Evolutionary conservation across 2,888 invertebrate genomes (phyloP).

Genomic region (Cataglyphis albicans): DNA sequence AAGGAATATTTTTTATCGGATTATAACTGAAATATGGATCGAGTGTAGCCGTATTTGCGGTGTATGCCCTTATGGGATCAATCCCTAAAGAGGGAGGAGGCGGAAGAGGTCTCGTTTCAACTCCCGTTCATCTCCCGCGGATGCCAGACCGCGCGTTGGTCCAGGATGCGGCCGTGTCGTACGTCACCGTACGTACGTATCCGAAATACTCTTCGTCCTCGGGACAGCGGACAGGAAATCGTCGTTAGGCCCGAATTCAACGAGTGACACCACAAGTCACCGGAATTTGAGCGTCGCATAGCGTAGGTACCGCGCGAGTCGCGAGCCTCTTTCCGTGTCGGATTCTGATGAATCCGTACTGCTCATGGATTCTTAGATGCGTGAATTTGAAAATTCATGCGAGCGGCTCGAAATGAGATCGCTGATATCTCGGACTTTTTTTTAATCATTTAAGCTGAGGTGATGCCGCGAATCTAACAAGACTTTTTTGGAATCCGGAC

Average conservation of each 20-base stretch:
- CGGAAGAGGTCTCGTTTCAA: slow-evolving; percentile 19
- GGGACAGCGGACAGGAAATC: slow-evolving; percentile 68
- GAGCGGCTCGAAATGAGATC: not conserved
- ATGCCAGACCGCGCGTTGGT: slow-evolving; percentile 27
- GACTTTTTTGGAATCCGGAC: not conserved
- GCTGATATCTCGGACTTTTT: not conserved
- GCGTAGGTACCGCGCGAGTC: slow-evolving; percentile 75
- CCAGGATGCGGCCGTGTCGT: slow-evolving; percentile 15
- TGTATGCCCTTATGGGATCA: slow-evolving; percentile 1
- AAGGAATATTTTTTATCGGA: not conserved
- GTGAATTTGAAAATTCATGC: slow-evolving; percentile 21
- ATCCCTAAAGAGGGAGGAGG: not conserved
- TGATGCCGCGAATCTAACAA: not conserved
- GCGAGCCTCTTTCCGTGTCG: slow-evolving; percentile 49
- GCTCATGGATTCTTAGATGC: slow-evolving; percentile 12
- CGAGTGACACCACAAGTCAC: slow-evolving; percentile 78
- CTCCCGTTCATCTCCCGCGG: slow-evolving; percentile 34
- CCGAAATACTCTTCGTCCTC: slow-evolving; percentile 48
- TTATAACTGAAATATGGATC: not conserved
- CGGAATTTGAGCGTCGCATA: slow-evolving; percentile 79
- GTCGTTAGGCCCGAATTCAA: slow-evolving; percentile 72
- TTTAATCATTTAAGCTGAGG: not conserved
- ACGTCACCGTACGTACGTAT: slow-evolving; percentile 49
- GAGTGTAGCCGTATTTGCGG: not conserved
- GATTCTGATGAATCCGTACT: slow-evolving; percentile 42